Evolutionary conservation across 2,888 invertebrate genomes (phyloP), one percentile per base, ranked within the genome.

Genomic region (Dermolepida albohirtum): DNA sequence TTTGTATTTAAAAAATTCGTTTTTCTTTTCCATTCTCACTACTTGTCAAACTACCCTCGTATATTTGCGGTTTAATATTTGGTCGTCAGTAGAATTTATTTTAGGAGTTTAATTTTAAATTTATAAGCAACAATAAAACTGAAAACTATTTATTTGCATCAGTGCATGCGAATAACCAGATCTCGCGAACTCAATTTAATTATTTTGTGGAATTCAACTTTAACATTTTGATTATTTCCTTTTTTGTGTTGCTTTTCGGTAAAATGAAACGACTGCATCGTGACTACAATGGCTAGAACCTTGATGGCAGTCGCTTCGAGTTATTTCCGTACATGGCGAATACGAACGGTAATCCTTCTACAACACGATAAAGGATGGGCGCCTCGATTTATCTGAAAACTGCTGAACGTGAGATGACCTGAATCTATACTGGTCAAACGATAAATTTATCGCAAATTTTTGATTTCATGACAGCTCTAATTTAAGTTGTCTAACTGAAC

Each of bases 281-380:
- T 47, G 59, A 44, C 34, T 44, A 62, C 59, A 62, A 62, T 62
- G 44, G 47, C 17, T 47, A 7, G 14, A 27, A 11, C 22, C 57
- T 22, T 57, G 43, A 57, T 57, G 57, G 55, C 22, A 55, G 55
- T 44, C 34, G 47, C 34, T 39, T 14, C 47, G 47, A 43, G 49
- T 62, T 62, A 49, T 62, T 47, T 62, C 34, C 59, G 59, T 62
- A 62, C 59, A 62, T n/a, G 59, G 34, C 34, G 59, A 47, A 57
- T 57, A 27, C 34, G 59, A 62, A 14, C 59, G 47, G 59, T 62
- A 34, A 47, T 62, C 59, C 47, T 62, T 39, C 59, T 47, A 34
- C 66, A 67, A 68, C 70, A 68, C 49, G 70, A 68, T 68, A 70
- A 70, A 68, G 70, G 70, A 70, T 47, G 70, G 65, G 29, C 70